Base-by-base conservation (phyloP, 2,113 vertebrate species). In the Xiphophorus hellerii region DNA sequence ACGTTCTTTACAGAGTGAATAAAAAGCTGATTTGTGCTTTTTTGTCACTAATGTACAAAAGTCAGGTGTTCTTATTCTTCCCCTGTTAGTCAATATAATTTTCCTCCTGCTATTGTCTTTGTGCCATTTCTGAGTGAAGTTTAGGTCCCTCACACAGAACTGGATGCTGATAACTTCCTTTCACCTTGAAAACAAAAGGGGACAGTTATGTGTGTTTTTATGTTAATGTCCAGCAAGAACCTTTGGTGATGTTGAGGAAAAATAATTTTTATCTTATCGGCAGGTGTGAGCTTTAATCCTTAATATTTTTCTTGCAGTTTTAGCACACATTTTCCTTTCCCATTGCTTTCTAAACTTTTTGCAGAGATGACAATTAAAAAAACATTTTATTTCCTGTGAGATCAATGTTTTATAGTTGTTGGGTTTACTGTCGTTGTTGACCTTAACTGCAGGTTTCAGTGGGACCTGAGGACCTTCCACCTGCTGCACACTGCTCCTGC, bases 391-490 rank as follows among this genome's bases (percentile, higher is more conserved):
- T 58, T 25, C 7, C 8, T 9, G 17, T 35, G 63, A 65, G 10
- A 35, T 20, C 9, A 9, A 3, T 51, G 7, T 10, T 17, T 37
- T 68, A 3, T 69, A 20, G 31, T 15, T 54, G 44, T 51, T 54
- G 7, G 48, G 48, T 20, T 54, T 54, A 1, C 8, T 30, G 5
- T 3, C 25, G 22, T 15, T 67, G 4, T 69, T 1, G 4, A 0
- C 94, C 95, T 96, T 97, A 93, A 95, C 91, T 20, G 42, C 17
- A 63, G 0, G 11, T 12, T n/a, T 82, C 90, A 99, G 98, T 99
- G 97, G 98, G 98, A 99, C 87, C 92, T 99, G 67, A 95, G 97
- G 69, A 98, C 97, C 61, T 99, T 98, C 89, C 97, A 99, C 83
- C 95, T 99, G 61, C 93, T 99, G 25, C 97, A 97, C 86, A 99